phyloP scores from a whole-genome alignment of 2,113 vertebrate genomes.

The Odobenus rosmarus region DNA sequence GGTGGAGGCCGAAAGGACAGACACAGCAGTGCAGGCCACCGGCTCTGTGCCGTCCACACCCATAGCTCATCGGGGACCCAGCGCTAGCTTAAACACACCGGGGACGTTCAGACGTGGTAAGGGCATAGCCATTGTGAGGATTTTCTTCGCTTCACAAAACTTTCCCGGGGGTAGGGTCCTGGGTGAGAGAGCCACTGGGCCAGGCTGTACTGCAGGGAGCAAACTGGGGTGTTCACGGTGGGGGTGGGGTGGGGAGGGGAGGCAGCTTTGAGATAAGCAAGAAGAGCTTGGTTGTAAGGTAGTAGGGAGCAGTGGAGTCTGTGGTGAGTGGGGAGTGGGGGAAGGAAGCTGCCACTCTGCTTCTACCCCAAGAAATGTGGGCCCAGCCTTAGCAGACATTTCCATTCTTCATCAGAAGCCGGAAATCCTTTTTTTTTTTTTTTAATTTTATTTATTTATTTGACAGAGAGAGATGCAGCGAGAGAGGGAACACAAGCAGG shows the following conservation, averaged over 20 bases:
- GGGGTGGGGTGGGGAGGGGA: neutral
- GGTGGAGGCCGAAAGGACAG: slow-evolving; percentile 85
- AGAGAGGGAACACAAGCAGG: too few species aligned
- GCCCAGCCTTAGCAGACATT: neutral
- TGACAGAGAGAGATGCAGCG: too few species aligned
- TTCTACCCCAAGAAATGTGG: neutral
- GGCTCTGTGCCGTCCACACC: slow-evolving; percentile 88
- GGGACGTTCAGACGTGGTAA: slow-evolving; percentile 89
- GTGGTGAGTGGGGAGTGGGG: fast-evolving
- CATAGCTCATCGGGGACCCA: slow-evolving; percentile 75
- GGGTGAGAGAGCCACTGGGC: neutral
- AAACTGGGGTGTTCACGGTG: neutral
- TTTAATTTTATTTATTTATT: too few species aligned
- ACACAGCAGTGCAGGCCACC: slow-evolving; percentile 85
- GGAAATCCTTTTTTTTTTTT: neutral
- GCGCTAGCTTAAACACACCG: slow-evolving; percentile 84
- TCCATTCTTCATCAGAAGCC: neutral
- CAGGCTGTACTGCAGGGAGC: neutral
- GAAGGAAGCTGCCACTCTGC: neutral
- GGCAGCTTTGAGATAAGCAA: neutral
- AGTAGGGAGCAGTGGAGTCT: neutral
- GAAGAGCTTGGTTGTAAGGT: neutral
- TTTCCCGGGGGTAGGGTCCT: neutral
- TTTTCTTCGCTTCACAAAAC: neutral
- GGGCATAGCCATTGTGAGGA: neutral